Evolutionary conservation across 2,113 vertebrate genomes (phyloP).

Genomic region (Cyrtonyx montezumae): DNA sequence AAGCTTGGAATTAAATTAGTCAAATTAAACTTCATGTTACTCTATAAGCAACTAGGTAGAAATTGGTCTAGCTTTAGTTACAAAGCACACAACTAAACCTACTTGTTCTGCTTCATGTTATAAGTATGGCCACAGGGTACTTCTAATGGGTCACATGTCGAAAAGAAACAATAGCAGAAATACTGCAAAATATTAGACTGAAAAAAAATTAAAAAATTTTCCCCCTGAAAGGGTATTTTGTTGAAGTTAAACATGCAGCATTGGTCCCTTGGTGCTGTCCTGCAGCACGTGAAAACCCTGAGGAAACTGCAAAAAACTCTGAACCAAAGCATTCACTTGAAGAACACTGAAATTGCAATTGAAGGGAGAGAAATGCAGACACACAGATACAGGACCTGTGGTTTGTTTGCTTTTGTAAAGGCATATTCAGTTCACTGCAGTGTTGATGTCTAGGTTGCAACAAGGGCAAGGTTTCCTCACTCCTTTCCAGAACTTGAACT

Average conservation of each 20-base stretch:
- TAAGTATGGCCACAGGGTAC: not conserved
- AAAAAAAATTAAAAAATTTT: not conserved
- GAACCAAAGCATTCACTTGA: not conserved
- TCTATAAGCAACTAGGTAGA: conserved; percentile 5
- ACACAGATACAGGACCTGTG: not conserved
- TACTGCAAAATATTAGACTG: not conserved
- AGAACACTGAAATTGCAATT: not conserved
- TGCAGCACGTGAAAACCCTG: not conserved
- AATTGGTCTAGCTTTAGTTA: not conserved
- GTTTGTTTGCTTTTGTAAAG: not conserved
- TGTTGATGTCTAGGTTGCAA: not conserved
- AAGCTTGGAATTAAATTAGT: conserved; percentile 40
- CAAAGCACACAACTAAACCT: conserved; percentile 45
- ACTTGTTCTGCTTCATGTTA: conserved; percentile 12
- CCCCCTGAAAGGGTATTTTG: not conserved
- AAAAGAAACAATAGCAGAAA: conserved; percentile 1
- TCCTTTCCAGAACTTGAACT: not conserved
- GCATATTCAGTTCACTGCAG: not conserved
- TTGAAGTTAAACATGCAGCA: not conserved
- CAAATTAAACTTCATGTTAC: conserved; percentile 42
- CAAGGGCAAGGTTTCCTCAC: not conserved
- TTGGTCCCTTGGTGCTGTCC: not conserved
- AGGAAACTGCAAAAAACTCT: not conserved
- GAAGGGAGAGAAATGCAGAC: not conserved
- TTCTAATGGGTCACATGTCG: not conserved